Percentiles rank a stretch among this genome's conserved stretches.
phyloP scores from a whole-genome alignment of 2,888 invertebrate species.

The Drosophila mayaguana region DNA sequence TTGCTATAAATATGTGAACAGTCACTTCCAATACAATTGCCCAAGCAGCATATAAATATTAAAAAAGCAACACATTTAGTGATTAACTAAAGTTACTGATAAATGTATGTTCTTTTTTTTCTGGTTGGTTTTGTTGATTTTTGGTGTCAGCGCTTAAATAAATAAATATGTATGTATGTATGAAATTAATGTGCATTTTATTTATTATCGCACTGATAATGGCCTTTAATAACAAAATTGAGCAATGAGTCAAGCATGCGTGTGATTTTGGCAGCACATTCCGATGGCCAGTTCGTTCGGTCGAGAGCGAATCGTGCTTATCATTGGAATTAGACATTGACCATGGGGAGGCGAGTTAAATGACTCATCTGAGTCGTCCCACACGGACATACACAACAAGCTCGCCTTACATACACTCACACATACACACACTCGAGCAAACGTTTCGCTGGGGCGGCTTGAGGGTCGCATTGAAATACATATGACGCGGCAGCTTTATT shows the following conservation, averaged over 20 bases:
- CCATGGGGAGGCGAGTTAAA: conserved; percentile 27
- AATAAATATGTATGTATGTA: not conserved
- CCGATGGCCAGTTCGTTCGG: not conserved
- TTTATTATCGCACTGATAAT: conserved; percentile 25
- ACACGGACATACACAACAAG: conserved; percentile 57
- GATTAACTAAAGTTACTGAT: conserved; percentile 50
- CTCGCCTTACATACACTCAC: conserved; percentile 50
- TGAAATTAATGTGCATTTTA: conserved; percentile 24
- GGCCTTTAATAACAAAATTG: conserved; percentile 6
- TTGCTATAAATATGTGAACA: conserved; percentile 59
- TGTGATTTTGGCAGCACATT: not conserved
- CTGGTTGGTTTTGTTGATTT: not conserved
- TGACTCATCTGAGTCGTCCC: conserved; percentile 51
- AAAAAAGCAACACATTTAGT: not conserved
- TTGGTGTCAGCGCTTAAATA: conserved; percentile 30
- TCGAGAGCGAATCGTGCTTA: conserved; percentile 51
- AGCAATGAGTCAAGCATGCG: conserved; percentile 31
- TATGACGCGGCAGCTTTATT: conserved; percentile 67
- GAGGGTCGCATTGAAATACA: conserved; percentile 58
- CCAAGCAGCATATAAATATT: conserved; percentile 32
- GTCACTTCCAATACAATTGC: conserved; percentile 46
- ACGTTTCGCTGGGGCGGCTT: conserved; percentile 23
- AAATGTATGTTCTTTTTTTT: not conserved
- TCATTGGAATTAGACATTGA: conserved; percentile 61
- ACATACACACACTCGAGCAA: not conserved